Conservation (phyloP, 2,888 invertebrate genomes). For the Brassicogethes aeneus region DNA sequence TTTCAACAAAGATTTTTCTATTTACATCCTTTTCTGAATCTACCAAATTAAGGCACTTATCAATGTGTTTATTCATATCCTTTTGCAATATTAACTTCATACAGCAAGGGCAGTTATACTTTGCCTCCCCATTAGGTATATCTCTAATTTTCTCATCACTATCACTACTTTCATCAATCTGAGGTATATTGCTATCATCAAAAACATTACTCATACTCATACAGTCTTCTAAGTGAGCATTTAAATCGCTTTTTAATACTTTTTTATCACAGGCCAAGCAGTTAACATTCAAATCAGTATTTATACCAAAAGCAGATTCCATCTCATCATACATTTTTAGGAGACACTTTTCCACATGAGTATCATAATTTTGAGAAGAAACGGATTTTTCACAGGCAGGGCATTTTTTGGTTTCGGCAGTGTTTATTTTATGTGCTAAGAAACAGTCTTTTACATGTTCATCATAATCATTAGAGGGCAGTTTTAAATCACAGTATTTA, state of each 20-base stretch:
- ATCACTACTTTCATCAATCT: conserved; percentile 20
- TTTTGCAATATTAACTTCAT: conserved; percentile 43
- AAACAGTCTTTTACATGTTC: no score
- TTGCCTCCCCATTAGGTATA: conserved; percentile 34
- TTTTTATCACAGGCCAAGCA: conserved; percentile 40
- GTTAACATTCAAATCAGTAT: conserved; percentile 9
- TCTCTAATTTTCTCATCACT: conserved; percentile 32
- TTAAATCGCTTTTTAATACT: conserved; percentile 31
- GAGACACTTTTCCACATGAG: conserved; percentile 44
- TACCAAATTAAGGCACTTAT: conserved; percentile 36
- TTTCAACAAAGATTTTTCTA: no score
- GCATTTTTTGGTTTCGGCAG: no score
- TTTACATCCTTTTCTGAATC: no score
- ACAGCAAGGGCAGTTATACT: conserved; percentile 54
- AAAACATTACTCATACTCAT: conserved; percentile 39
- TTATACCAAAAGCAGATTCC: background rate
- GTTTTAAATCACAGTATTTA: no score
- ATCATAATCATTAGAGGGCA: no score
- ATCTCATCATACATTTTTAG: conserved; percentile 42
- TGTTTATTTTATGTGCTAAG: no score
- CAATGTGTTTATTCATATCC: conserved; percentile 53
- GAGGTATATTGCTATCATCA: conserved; percentile 25
- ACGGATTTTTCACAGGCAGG: conserved; percentile 43
- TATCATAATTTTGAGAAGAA: conserved; percentile 31
- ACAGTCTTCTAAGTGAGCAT: conserved; percentile 38